Evolutionary conservation across 2,888 invertebrate species (phyloP).

Genomic region (Noctuana brunneofusca): DNA sequence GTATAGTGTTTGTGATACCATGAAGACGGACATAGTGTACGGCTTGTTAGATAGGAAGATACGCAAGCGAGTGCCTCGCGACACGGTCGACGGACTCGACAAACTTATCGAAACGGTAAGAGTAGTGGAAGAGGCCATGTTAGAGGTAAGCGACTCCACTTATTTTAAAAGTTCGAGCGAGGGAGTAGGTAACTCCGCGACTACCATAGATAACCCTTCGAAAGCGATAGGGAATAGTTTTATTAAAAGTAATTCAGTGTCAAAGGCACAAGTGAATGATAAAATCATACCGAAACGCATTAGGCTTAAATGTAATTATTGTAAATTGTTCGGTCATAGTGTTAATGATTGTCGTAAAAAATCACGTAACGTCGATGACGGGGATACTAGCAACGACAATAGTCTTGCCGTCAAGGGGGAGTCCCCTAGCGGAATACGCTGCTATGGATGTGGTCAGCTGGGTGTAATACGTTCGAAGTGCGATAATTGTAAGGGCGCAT

Average conservation of each 20-base stretch:
- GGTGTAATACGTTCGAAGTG: conserved; percentile 14
- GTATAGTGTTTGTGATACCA: conserved; percentile 1
- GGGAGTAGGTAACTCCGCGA: not conserved
- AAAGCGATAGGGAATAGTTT: not conserved
- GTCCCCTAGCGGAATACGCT: not conserved
- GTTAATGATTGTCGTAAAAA: conserved; percentile 4
- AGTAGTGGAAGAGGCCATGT: conserved; percentile 9
- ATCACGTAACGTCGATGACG: not conserved
- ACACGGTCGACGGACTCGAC: conserved; percentile 10
- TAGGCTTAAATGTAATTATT: conserved; percentile 7
- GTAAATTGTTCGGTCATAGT: conserved; percentile 12
- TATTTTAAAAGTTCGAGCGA: not conserved
- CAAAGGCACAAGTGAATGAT: not conserved
- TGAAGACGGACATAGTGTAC: conserved; percentile 7
- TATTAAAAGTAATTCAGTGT: not conserved
- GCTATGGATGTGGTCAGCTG: conserved; percentile 23
- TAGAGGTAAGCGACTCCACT: conserved; percentile 11
- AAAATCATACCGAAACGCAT: conserved; percentile 2
- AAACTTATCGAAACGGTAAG: conserved; percentile 10
- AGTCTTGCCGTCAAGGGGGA: not conserved
- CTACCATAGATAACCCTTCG: not conserved
- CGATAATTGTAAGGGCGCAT: not conserved
- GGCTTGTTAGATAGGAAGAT: conserved; percentile 14
- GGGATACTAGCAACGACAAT: not conserved
- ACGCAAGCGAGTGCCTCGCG: conserved; percentile 22